Percentiles rank a stretch among this genome's conserved stretches.
phyloP scores from a whole-genome alignment of 2,888 invertebrate genomes.

The Exephanes ischioxanthus region DNA sequence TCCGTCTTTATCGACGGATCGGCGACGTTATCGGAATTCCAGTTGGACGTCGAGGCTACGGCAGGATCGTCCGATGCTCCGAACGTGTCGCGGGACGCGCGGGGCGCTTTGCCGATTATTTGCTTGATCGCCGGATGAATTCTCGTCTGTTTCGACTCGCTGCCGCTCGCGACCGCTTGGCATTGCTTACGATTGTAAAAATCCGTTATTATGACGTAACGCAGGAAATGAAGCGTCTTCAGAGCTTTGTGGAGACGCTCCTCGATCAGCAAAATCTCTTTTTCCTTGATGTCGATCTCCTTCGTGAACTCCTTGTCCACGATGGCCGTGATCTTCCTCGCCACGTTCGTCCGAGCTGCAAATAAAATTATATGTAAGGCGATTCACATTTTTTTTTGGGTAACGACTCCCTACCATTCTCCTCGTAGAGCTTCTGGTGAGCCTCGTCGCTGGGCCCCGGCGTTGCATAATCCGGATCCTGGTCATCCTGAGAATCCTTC shows the following conservation, averaged over 20 bases:
- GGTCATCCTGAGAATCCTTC: conserved; percentile 73
- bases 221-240: conserved; percentile 87
- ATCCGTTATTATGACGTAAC: conserved; percentile 87
- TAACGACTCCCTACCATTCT: conserved; percentile 74
- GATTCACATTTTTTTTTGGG: neutral
- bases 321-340: conserved; percentile 87
- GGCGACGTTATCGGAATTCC: neutral
- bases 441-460: conserved; percentile 74
- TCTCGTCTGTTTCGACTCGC: conserved; percentile 84
- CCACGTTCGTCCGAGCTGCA: conserved; percentile 78
- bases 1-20: conserved; percentile 13
- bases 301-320: conserved; percentile 90
- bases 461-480: conserved; percentile 82
- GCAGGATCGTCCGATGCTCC: conserved; percentile 5
- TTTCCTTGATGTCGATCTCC: conserved; percentile 89
- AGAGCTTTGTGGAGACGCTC: conserved; percentile 87
- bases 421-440: conserved; percentile 79
- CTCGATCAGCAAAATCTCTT: conserved; percentile 90
- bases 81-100: conserved; percentile 1
- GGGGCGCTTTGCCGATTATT: conserved; percentile 87
- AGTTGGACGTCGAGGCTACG: conserved; percentile 22
- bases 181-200: conserved; percentile 88
- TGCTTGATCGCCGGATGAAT: conserved; percentile 93
- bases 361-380: neutral
- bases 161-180: conserved; percentile 82